phyloP scores from a whole-genome alignment of 2,888 invertebrate species.

The Heliconius charithonia region DNA sequence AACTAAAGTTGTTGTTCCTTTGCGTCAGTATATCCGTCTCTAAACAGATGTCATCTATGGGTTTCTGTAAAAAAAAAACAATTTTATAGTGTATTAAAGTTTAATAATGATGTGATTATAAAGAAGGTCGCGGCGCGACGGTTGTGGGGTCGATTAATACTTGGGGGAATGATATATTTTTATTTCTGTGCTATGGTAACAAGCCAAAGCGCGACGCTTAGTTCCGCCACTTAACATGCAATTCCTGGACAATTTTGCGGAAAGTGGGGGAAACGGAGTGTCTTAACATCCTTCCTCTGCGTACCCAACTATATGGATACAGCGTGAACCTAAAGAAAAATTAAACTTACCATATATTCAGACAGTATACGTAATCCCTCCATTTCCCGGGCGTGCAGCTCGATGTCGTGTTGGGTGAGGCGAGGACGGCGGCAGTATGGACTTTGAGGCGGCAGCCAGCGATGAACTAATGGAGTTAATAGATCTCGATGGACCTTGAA shows the following conservation, averaged over 20 bases:
- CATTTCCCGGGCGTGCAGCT: conserved; percentile 65
- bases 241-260: not conserved
- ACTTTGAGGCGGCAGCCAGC: conserved; percentile 77
- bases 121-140: not conserved
- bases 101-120: not conserved
- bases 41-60: conserved; percentile 49
- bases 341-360: conserved; percentile 55
- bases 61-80: conserved; percentile 55
- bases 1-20: conserved; percentile 52
- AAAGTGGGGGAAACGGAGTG: not conserved
- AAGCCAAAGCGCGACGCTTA: not conserved
- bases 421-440: conserved; percentile 69
- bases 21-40: conserved; percentile 49
- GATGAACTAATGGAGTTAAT: conserved; percentile 85
- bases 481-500: conserved; percentile 83
- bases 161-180: not conserved
- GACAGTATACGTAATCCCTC: conserved; percentile 56
- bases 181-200: not conserved
- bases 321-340: not conserved
- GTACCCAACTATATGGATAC: not conserved
- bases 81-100: not conserved
- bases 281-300: not conserved
- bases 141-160: not conserved
- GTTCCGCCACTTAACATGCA: not conserved
- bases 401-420: conserved; percentile 69